phyloP scores from a whole-genome alignment of 1,140 invertebrate species.

The Drosophila nigromelanica region DNA sequence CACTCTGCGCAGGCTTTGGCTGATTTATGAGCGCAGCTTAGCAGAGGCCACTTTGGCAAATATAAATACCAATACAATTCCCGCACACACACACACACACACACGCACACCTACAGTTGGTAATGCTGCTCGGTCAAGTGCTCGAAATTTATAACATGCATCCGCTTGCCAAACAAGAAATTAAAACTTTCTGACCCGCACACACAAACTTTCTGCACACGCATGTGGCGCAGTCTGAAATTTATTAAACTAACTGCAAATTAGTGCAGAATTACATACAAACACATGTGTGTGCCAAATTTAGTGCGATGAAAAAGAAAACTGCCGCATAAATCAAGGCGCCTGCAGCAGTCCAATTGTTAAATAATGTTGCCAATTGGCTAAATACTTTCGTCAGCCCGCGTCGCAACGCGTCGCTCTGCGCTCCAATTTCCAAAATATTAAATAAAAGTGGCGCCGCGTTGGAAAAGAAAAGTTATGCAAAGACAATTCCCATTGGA shows the following conservation, averaged over 20 bases:
- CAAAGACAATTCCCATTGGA: constrained; percentile 3
- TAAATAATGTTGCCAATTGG: constrained; percentile 74
- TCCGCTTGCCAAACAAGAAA: constrained; percentile 74
- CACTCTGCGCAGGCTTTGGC: constrained; percentile 27
- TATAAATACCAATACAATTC: constrained; percentile 65
- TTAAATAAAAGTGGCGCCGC: constrained; percentile 64
- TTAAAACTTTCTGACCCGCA: constrained; percentile 72
- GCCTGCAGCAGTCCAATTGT: constrained; percentile 41
- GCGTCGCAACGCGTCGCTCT: constrained; percentile 5
- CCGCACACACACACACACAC: constrained; percentile 21
- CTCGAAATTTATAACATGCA: constrained; percentile 63
- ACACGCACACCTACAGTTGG: neutral
- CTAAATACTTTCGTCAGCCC: constrained; percentile 68
- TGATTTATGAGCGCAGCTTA: constrained; percentile 61
- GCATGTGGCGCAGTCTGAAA: constrained; percentile 66
- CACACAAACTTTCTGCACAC: constrained; percentile 65
- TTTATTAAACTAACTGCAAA: constrained; percentile 78
- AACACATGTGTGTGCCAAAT: constrained; percentile 41
- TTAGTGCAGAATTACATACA: constrained; percentile 64
- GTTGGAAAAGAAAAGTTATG: constrained; percentile 57
- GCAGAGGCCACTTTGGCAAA: constrained; percentile 37
- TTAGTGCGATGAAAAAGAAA: constrained; percentile 33
- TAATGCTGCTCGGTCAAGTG: constrained; percentile 36
- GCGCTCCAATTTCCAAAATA: constrained; percentile 52
- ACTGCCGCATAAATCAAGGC: constrained; percentile 67